Percentiles rank a stretch among this genome's conserved stretches.
These are phyloP conservation scores for Oreohelix idahoensis DNA, from an alignment of 1,140 invertebrate genomes.

Conservation along the genomic window DNA sequence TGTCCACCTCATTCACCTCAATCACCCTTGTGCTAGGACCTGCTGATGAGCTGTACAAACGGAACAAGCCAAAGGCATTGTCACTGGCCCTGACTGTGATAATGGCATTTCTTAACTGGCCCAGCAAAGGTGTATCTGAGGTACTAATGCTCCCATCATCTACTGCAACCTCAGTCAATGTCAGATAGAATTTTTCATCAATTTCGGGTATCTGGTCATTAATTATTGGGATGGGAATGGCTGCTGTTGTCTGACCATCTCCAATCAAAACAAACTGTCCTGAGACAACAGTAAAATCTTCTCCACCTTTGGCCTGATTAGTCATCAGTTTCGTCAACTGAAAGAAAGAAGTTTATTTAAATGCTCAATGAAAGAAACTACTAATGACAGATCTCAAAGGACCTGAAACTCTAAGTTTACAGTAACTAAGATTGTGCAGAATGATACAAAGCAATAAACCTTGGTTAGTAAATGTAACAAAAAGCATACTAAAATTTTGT, in stretches of 20 bases:
- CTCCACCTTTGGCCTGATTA: slow-evolving; percentile 51
- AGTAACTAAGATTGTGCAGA: no score
- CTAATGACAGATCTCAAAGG: no score
- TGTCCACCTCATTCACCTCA: slow-evolving; percentile 62
- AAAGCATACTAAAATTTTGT: no score
- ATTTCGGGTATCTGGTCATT: slow-evolving; percentile 68
- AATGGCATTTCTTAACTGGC: slow-evolving; percentile 45
- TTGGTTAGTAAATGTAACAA: no score
- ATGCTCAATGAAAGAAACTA: no score
- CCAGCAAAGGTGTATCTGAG: slow-evolving; percentile 61
- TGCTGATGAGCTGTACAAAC: slow-evolving; percentile 59
- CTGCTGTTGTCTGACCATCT: slow-evolving; percentile 54
- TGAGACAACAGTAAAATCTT: slow-evolving; percentile 60
- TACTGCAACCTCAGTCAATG: slow-evolving; percentile 60
- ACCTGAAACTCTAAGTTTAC: no score
- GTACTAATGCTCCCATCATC: slow-evolving; percentile 44
- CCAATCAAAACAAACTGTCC: slow-evolving; percentile 55
- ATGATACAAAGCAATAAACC: no score
- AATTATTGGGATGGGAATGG: slow-evolving; percentile 58
- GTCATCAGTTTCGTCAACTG: slow-evolving; percentile 34
- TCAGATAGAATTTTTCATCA: slow-evolving; percentile 63
- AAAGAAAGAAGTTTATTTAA: neutral
- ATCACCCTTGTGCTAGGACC: slow-evolving; percentile 53
- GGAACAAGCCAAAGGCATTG: slow-evolving; percentile 67
- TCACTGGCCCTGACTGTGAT: slow-evolving; percentile 66